Evolutionary conservation across 1,140 invertebrate genomes (phyloP), one percentile per base, ranked within the genome.

Genomic region (Diploscapter pachys): DNA sequence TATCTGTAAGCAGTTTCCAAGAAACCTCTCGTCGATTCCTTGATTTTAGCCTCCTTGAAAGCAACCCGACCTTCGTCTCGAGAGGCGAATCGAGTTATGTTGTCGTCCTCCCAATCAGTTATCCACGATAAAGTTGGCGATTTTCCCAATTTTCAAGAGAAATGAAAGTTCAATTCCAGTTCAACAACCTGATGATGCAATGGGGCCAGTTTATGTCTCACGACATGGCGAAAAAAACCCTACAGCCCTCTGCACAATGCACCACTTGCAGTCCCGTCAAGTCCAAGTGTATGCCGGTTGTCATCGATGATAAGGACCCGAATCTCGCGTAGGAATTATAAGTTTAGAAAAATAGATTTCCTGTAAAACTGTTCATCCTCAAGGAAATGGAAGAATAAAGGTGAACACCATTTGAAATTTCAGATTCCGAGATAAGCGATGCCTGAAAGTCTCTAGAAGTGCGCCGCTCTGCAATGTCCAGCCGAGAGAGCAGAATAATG

Each of bases 121-220:
- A 55, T 79, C 4, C 63, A 73, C 63, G 62, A 66, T 62, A 82
- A 77, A 69, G 54, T 72, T 50, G 8, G 52, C 5, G 61, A 50
- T 61, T 8, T 4, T 13, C 52, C 9, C n/a, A 61, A 61, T 13
- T 55, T 31, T 31, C 31, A 31, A 31, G 31, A 31, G 31, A 31
- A 77, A 59, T 48, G 78, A 81, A 78, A 69, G 72, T 72, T 63
- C 75, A 56, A 54, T 73, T 78, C 70, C 63, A 77, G 71, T 78
- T 78, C 76, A 78, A 78, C 76, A 78, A 73, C 63, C 76, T 74
- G 77, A 68, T 85, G 31, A 85, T 85, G 83, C 83, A 85, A 76
- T 85, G 83, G 83, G 83, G 81, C n/a, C 83, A 85, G 71, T 85
- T 85, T 71, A 80, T 86, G 49, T 83, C 81, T 0, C 83, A 85